A percentile compares a stretch with the other conserved stretches of the same genome.
phyloP scores from a whole-genome alignment of 2,797 vertebrate species.

The Sylvia borin region DNA sequence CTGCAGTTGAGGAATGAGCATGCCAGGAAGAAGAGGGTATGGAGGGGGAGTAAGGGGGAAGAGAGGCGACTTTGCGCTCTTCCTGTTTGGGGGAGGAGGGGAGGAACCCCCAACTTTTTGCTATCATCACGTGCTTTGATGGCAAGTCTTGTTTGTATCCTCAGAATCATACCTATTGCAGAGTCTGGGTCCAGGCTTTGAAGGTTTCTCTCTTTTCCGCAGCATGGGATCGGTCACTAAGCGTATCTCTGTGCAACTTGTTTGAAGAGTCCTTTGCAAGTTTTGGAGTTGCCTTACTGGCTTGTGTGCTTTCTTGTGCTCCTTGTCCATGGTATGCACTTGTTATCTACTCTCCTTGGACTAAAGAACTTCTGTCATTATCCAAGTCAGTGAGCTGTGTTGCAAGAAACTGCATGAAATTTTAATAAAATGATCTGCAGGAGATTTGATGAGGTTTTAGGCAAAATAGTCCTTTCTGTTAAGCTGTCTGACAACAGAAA shows the following conservation, averaged over 20 bases:
- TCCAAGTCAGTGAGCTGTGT: background rate
- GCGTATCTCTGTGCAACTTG: rapidly evolving
- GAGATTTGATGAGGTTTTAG: background rate
- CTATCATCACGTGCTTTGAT: background rate
- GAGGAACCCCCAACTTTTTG: background rate
- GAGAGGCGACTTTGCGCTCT: background rate
- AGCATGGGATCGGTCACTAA: background rate
- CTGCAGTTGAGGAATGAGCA: background rate
- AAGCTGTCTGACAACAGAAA: background rate
- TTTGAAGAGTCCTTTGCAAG: background rate
- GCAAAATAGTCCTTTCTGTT: background rate
- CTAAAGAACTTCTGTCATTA: background rate
- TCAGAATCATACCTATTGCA: rapidly evolving
- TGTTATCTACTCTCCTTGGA: background rate
- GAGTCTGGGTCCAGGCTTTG: background rate
- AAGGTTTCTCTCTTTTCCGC: background rate
- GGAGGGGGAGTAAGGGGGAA: background rate
- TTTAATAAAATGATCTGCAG: background rate
- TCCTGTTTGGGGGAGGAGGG: rapidly evolving
- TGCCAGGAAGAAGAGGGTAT: background rate
- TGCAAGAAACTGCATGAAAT: background rate
- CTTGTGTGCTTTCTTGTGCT: background rate
- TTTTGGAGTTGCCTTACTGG: background rate
- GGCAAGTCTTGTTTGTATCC: background rate
- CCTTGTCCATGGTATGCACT: background rate